These are phyloP conservation scores for Drosophila histrio DNA, from an alignment of 2,888 invertebrate genomes.

Conservation along the genomic window DNA sequence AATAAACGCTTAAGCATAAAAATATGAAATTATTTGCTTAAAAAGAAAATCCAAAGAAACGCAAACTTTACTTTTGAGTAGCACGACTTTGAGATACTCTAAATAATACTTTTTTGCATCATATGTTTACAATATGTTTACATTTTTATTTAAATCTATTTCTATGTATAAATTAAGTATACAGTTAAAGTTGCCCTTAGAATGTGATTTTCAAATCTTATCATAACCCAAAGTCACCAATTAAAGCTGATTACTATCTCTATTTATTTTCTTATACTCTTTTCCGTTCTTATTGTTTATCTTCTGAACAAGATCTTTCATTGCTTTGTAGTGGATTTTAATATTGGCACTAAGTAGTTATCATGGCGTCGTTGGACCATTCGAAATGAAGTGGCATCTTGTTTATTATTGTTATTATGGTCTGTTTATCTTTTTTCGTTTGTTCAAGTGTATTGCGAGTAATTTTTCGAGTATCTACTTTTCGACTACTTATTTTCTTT, in stretches of 20 bases:
- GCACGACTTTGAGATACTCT: conserved; percentile 26
- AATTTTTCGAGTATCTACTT: conserved; percentile 43
- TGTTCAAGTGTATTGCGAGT: conserved; percentile 42
- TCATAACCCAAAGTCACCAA: conserved; percentile 42
- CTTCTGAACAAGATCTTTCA: conserved; percentile 45
- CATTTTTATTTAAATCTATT: neutral
- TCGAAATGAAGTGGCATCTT: conserved; percentile 77
- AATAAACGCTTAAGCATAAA: conserved; percentile 73
- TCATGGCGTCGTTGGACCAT: conserved; percentile 60
- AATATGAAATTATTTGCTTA: conserved; percentile 75
- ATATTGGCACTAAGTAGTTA: conserved; percentile 74
- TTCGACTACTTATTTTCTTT: conserved; percentile 67
- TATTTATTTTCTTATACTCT: neutral
- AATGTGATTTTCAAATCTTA: conserved; percentile 1
- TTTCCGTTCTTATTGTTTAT: conserved; percentile 48
- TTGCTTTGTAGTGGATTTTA: conserved; percentile 68
- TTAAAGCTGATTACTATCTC: conserved; percentile 71
- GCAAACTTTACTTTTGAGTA: neutral
- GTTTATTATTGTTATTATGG: conserved; percentile 76
- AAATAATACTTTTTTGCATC: neutral
- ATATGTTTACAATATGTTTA: neutral
- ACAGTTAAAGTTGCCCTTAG: neutral
- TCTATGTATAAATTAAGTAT: neutral
- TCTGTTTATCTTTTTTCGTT: conserved; percentile 55
- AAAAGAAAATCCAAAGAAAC: conserved; percentile 24